Percentiles rank a stretch among this genome's conserved stretches.
Evolutionary conservation across 2,797 vertebrate genomes (phyloP).

Genomic region (Staurois parvus): DNA sequence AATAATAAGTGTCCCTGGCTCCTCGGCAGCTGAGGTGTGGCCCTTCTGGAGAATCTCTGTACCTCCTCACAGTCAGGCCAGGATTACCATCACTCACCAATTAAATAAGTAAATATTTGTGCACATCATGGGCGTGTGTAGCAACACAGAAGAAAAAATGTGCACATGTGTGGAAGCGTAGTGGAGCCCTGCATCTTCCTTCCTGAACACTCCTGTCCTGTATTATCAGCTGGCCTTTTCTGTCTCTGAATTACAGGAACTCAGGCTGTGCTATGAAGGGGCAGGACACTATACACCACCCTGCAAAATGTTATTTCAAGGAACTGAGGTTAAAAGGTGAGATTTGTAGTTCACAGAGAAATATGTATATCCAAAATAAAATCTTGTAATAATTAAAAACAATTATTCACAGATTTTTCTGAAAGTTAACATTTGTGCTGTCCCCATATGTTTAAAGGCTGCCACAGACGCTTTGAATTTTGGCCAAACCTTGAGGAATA

Average conservation of each 20-base stretch:
- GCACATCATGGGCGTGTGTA: constrained; percentile 38
- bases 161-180: not conserved
- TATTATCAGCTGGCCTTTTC: not conserved
- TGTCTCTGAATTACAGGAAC: constrained; percentile 36
- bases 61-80: not conserved
- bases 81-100: constrained; percentile 47
- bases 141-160: constrained; percentile 18
- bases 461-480: too few species aligned
- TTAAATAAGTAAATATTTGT: constrained; percentile 55
- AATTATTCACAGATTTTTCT: too few species aligned
- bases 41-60: not conserved
- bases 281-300: not conserved
- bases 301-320: too few species aligned
- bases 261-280: not conserved
- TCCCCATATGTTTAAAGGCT: too few species aligned
- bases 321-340: too few species aligned
- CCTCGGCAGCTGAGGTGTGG: constrained; percentile 11
- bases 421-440: too few species aligned
- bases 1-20: not conserved
- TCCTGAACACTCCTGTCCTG: constrained; percentile 12
- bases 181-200: constrained; percentile 24
- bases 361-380: too few species aligned
- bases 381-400: too few species aligned
- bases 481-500: too few species aligned
- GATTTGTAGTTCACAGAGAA: too few species aligned